Conservation (phyloP, 2,888 invertebrate genomes). For the Polyploca ridens region DNA sequence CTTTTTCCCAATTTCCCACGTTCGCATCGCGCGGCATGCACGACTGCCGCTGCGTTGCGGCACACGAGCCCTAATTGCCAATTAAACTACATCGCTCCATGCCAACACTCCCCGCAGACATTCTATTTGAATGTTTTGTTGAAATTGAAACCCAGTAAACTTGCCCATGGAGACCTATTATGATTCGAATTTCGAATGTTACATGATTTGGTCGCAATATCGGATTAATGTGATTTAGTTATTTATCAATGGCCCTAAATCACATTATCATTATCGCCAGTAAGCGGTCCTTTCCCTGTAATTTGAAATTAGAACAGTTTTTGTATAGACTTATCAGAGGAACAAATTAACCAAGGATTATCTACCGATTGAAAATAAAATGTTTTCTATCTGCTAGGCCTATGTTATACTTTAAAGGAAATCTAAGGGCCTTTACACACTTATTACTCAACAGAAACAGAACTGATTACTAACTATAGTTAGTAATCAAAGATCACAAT, state of each 20-base stretch:
- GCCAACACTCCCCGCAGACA: conserved; percentile 1
- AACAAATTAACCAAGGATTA: too few relatives aligned
- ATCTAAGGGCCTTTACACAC: too few relatives aligned
- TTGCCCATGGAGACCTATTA: conserved; percentile 1
- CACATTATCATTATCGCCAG: too few relatives aligned
- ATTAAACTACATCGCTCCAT: neutral
- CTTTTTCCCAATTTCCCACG: neutral
- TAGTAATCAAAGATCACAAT: too few relatives aligned
- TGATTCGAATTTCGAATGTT: neutral
- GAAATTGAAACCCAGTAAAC: conserved; percentile 1
- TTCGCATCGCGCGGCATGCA: neutral
- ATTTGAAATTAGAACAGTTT: too few relatives aligned
- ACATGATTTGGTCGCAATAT: neutral
- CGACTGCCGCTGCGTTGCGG: neutral
- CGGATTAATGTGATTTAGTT: neutral
- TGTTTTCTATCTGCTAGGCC: neutral
- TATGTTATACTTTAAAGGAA: too few relatives aligned
- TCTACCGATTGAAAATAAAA: too few relatives aligned
- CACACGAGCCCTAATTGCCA: conserved; percentile 2
- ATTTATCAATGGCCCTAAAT: neutral
- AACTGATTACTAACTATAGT: too few relatives aligned
- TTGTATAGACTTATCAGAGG: too few relatives aligned
- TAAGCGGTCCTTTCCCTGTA: too few relatives aligned
- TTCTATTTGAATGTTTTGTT: conserved; percentile 5
- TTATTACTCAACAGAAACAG: too few relatives aligned